A percentile compares a stretch with the other conserved stretches of the same genome.
Evolutionary conservation across 2,113 vertebrate species (phyloP).

Genomic region (Pachycephala philippinensis): DNA sequence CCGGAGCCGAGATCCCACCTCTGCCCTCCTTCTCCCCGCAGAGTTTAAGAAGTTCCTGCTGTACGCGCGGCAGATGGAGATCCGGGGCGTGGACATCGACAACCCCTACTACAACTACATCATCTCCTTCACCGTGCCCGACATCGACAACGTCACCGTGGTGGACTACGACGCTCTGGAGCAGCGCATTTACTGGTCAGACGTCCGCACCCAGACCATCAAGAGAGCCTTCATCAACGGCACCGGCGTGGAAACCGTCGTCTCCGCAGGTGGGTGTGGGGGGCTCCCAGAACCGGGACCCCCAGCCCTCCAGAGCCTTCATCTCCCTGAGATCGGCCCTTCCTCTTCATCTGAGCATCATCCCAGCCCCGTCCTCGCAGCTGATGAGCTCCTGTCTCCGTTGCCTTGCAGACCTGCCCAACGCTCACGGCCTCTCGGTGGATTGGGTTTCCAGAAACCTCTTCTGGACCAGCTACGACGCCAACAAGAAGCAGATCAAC

Average conservation of each 20-base stretch:
- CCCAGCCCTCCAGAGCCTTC: neutral
- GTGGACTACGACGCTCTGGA: conserved; percentile 92
- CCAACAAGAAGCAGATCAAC: conserved; percentile 97
- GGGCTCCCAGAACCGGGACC: fast-evolving
- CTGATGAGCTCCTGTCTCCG: fast-evolving
- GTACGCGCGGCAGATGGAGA: conserved; percentile 97
- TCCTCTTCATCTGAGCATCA: neutral
- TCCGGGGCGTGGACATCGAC: conserved; percentile 92
- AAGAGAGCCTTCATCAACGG: conserved; percentile 97
- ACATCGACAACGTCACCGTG: conserved; percentile 95
- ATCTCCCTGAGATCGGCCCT: fast-evolving
- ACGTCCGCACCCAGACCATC: conserved; percentile 94
- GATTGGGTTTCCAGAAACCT: conserved; percentile 98
- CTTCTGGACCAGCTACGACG: conserved; percentile 96
- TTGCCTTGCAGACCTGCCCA: conserved; percentile 85
- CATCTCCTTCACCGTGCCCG: conserved; percentile 97
- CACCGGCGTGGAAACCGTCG: conserved; percentile 91
- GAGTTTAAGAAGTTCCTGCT: conserved; percentile 96
- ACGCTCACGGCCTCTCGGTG: conserved; percentile 91
- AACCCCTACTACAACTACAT: conserved; percentile 99
- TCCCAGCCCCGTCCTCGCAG: fast-evolving
- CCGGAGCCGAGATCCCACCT: fast-evolving
- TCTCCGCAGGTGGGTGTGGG: conserved; percentile 74
- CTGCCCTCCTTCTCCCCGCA: conserved; percentile 3
- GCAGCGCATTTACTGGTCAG: conserved; percentile 96